Evolutionary conservation across 2,888 invertebrate genomes (phyloP).

Genomic region (Callimorpha dominula): DNA sequence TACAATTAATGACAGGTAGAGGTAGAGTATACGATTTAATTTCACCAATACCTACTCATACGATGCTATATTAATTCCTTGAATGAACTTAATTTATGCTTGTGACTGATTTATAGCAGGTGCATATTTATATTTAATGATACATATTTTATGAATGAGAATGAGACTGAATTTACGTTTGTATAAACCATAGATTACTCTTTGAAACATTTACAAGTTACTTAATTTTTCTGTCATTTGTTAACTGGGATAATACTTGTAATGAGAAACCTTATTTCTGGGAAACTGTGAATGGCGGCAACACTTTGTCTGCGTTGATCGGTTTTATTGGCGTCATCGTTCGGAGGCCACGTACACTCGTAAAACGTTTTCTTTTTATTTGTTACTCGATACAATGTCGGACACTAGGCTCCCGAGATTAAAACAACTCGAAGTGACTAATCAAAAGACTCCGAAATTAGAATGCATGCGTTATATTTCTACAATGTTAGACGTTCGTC

Average conservation of each 20-base stretch:
- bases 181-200: neutral
- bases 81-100: neutral
- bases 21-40: neutral
- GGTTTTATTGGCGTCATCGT: conserved; percentile 72
- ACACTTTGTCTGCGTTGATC: conserved; percentile 62
- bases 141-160: neutral
- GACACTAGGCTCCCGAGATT: conserved; percentile 68
- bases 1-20: neutral
- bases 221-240: neutral
- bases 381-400: conserved; percentile 71
- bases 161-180: neutral
- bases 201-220: neutral
- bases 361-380: conserved; percentile 68
- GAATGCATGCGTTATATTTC: conserved; percentile 51
- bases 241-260: neutral
- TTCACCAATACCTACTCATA: neutral
- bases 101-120: neutral
- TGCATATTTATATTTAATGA: neutral
- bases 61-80: neutral
- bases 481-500: conserved; percentile 18
- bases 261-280: neutral
- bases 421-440: conserved; percentile 62
- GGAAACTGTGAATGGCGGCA: conserved; percentile 36
- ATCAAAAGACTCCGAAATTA: conserved; percentile 65
- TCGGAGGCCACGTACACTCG: conserved; percentile 66